phyloP scores from a whole-genome alignment of 2,797 vertebrate genomes.

The Taenioides sp. region DNA sequence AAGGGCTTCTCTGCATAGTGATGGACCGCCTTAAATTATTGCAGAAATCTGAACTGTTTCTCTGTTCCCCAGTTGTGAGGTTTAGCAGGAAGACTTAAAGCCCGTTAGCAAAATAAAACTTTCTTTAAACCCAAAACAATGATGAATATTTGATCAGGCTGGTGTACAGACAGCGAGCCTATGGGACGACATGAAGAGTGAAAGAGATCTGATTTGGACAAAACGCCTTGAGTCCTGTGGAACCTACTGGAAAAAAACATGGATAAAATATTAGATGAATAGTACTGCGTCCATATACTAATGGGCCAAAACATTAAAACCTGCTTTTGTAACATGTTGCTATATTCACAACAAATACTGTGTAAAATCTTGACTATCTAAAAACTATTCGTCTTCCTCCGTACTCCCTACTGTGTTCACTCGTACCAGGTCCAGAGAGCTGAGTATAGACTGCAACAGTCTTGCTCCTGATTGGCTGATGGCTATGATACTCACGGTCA shows the following conservation, averaged over 20 bases:
- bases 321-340: too few species aligned
- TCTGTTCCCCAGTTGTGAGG: background rate
- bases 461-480: too few species aligned
- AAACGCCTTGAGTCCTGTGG: background rate
- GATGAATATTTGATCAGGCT: constrained; percentile 17
- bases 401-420: too few species aligned
- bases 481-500: too few species aligned
- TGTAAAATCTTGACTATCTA: too few species aligned
- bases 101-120: constrained; percentile 23
- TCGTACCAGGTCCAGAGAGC: too few species aligned
- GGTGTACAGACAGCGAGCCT: background rate
- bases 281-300: background rate
- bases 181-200: background rate
- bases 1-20: constrained; percentile 13
- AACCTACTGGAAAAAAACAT: background rate
- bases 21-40: constrained; percentile 15
- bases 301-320: too few species aligned
- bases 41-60: constrained; percentile 10
- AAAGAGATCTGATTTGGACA: background rate
- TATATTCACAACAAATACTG: too few species aligned
- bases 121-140: constrained; percentile 22
- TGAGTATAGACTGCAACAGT: too few species aligned
- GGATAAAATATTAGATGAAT: background rate
- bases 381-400: too few species aligned
- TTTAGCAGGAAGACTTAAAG: constrained; percentile 10